These are phyloP conservation scores for Norana najaformis DNA, from an alignment of 2,888 invertebrate species.

Conservation along the genomic window DNA sequence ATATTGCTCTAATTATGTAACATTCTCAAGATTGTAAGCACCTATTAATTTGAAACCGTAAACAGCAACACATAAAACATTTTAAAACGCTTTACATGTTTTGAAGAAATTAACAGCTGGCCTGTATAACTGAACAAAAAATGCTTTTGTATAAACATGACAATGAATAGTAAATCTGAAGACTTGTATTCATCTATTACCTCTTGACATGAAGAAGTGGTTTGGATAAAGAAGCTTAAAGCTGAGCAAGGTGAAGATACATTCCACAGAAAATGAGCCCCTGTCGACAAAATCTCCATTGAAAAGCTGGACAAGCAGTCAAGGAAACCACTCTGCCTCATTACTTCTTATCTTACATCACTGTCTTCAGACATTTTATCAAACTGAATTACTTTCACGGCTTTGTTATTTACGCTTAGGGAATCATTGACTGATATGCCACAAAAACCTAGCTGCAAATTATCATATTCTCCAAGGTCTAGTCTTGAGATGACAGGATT, in stretches of 20 bases:
- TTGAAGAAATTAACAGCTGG: too few relatives aligned
- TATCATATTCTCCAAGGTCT: not conserved
- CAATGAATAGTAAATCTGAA: not conserved
- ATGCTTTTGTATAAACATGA: not conserved
- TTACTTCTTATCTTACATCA: not conserved
- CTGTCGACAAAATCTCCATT: conserved; percentile 99
- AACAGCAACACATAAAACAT: too few relatives aligned
- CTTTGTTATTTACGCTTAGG: not conserved
- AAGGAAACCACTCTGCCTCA: not conserved
- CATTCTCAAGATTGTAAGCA: too few relatives aligned
- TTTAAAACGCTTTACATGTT: too few relatives aligned
- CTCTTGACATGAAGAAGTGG: conserved; percentile 96
- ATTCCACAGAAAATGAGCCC: conserved; percentile 98
- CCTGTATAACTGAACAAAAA: not conserved
- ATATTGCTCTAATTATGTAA: too few relatives aligned
- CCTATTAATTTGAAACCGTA: too few relatives aligned
- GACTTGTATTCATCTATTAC: conserved; percentile 64
- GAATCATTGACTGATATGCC: not conserved
- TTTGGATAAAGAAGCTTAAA: conserved; percentile 94
- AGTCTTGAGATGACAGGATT: not conserved
- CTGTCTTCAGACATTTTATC: not conserved
- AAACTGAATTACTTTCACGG: too few relatives aligned
- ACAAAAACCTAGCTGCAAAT: not conserved
- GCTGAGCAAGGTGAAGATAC: conserved; percentile 94
- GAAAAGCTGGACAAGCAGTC: conserved; percentile 71